Evolutionary conservation across 2,888 invertebrate genomes (phyloP), one percentile per base, ranked within the genome.

Genomic region (Aporophyla lueneburgensis): DNA sequence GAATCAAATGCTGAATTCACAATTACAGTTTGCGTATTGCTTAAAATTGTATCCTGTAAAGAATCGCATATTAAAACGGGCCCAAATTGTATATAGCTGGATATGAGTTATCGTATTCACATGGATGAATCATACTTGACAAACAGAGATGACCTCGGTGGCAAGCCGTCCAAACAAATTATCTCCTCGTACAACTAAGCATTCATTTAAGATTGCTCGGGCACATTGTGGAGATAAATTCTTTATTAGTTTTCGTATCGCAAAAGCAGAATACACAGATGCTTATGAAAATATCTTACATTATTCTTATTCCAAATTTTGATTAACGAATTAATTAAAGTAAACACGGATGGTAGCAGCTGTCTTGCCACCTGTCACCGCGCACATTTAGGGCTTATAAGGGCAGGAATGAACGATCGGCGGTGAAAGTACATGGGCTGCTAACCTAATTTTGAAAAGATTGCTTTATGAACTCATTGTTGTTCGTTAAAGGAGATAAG

Each of bases 121-220:
- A 83, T 78, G 81, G 81, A 89, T 94, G 93, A 94, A 89, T 95
- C 93, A 94, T 90, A 87, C 89, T 90, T 91, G 91, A 92, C 91
- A 91, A 90, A 91, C 89, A 87, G 86, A 89, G 84, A 88, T 90
- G 91, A 88, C 91, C 90, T 92, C 90, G 88, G 86, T 83, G 84
- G 86, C 89, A 85, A 87, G 90, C 90, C 91, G 92, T 91, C 89
- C 87, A 90, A 87, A 88, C 90, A 90, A 92, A 92, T 93, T 91
- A 92, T 89, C 88, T 84, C 77, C 71, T 86, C 66, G 83, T 61
- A 80, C 80, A 78, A 65, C 71, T 78, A 81, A 80, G 65, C 78
- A 69, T 77, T 74, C 68, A 76, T 78, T 77, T 75, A 65, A 65
- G 80, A 65, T 76, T 80, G 68, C 76, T 74, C 53, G 54, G 27